phyloP scores from a whole-genome alignment of 2,888 invertebrate species.

The Heliconius charithonia region DNA sequence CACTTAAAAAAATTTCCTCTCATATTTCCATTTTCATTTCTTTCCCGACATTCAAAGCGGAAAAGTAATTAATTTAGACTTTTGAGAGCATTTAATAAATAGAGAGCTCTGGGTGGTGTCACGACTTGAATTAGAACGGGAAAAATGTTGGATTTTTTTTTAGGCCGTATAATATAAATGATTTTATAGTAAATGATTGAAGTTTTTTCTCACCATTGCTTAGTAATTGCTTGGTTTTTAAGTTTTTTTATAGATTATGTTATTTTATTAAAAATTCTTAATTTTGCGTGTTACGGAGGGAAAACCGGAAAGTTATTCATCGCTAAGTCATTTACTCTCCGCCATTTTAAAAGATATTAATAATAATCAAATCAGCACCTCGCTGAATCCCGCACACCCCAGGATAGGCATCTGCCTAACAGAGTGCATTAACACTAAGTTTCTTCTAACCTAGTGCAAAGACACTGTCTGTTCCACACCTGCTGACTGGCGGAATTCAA shows the following conservation, averaged over 20 bases:
- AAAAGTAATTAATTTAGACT: constrained; percentile 26
- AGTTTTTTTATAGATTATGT: not conserved
- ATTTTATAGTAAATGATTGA: not conserved
- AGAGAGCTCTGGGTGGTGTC: not conserved
- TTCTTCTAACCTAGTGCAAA: too few species aligned
- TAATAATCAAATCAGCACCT: too few species aligned
- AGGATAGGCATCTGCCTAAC: too few species aligned
- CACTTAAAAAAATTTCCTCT: not conserved
- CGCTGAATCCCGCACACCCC: too few species aligned
- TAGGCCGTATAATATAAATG: not conserved
- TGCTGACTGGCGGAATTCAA: too few species aligned
- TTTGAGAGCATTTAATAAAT: constrained; percentile 16
- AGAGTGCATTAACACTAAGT: too few species aligned
- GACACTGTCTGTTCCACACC: too few species aligned
- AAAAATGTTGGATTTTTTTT: not conserved
- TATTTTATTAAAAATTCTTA: not conserved
- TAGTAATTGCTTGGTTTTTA: not conserved
- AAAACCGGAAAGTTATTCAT: too few species aligned
- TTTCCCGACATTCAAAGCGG: constrained; percentile 5
- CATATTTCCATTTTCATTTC: constrained; percentile 15
- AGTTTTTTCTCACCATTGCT: not conserved
- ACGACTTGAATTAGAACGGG: not conserved
- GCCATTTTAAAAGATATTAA: too few species aligned
- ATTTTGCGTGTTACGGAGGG: not conserved
- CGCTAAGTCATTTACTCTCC: too few species aligned